These are phyloP conservation scores for Oncorhynchus mykiss DNA, from an alignment of 2,113 vertebrate genomes.

Conservation along the genomic window DNA sequence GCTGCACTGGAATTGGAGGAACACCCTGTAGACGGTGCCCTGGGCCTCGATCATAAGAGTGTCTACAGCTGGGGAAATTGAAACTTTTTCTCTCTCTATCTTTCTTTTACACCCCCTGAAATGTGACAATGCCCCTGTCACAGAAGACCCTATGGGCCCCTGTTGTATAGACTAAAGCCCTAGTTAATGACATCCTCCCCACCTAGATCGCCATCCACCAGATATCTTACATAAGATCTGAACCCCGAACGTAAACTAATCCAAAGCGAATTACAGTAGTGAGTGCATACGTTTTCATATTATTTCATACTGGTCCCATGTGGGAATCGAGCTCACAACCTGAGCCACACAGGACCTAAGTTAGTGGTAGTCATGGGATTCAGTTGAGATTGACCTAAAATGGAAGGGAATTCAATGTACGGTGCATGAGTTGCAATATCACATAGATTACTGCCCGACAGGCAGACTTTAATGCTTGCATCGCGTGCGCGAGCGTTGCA, in stretches of 20 bases:
- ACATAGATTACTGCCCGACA: background rate
- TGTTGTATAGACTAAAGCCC: constrained; percentile 36
- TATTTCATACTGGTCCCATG: too few relatives aligned
- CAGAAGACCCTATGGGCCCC: constrained; percentile 20
- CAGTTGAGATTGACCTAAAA: background rate
- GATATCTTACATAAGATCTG: background rate
- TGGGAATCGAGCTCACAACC: too few relatives aligned
- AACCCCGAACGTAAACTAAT: background rate
- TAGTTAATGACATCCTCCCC: constrained; percentile 16
- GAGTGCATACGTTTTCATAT: too few relatives aligned
- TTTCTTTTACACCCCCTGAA: constrained; percentile 25
- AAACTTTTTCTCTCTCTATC: constrained; percentile 32
- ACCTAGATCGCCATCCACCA: background rate
- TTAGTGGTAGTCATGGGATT: background rate
- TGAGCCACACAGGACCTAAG: background rate
- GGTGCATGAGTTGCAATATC: too few relatives aligned
- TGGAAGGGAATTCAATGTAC: background rate
- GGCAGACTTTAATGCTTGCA: too few relatives aligned
- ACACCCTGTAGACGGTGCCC: constrained; percentile 37
- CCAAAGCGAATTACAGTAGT: background rate
- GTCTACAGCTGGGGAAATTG: constrained; percentile 60
- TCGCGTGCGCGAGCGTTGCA: too few relatives aligned
- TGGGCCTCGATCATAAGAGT: constrained; percentile 38
- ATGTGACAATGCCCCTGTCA: constrained; percentile 27
- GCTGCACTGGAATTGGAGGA: constrained; percentile 25